These are phyloP conservation scores for Stictocephala bisonia DNA, from an alignment of 2,888 invertebrate species.

Conservation along the genomic window DNA sequence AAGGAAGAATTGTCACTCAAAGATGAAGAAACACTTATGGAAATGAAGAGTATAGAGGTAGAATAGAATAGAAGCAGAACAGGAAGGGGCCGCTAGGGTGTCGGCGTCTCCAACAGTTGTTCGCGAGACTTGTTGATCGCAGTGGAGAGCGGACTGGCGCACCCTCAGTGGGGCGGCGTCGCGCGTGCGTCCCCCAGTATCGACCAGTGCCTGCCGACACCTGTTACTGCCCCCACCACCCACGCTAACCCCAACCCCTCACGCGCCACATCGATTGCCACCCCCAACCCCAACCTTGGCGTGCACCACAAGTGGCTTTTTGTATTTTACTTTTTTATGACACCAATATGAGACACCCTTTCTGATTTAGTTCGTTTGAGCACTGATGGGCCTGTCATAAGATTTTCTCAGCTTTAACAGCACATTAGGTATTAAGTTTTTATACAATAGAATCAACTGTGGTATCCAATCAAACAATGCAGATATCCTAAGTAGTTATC, in stretches of 20 bases:
- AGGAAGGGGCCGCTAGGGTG: slow-evolving; percentile 39
- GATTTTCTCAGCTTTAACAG: too few species aligned
- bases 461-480: too few species aligned
- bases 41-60: slow-evolving; percentile 38
- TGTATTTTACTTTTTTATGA: slow-evolving; percentile 29
- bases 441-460: too few species aligned
- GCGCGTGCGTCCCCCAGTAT: slow-evolving; percentile 36
- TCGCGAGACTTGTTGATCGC: slow-evolving; percentile 44
- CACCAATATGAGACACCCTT: slow-evolving; percentile 15
- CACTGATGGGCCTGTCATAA: too few species aligned
- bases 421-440: too few species aligned
- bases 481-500: too few species aligned
- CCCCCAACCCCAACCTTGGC: slow-evolving; percentile 42
- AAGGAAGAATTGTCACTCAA: not conserved
- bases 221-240: slow-evolving; percentile 48
- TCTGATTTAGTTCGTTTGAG: too few species aligned
- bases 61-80: slow-evolving; percentile 40
- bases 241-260: too few species aligned
- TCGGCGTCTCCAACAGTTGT: slow-evolving; percentile 25
- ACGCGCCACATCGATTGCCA: slow-evolving; percentile 14
- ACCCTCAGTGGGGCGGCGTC: slow-evolving; percentile 36
- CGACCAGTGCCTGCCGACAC: slow-evolving; percentile 48
- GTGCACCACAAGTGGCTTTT: slow-evolving; percentile 44
- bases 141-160: slow-evolving; percentile 23
- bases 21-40: slow-evolving; percentile 4